Evolutionary conservation across 2,113 vertebrate species (phyloP).

Genomic region (Aptenodytes forsteri): DNA sequence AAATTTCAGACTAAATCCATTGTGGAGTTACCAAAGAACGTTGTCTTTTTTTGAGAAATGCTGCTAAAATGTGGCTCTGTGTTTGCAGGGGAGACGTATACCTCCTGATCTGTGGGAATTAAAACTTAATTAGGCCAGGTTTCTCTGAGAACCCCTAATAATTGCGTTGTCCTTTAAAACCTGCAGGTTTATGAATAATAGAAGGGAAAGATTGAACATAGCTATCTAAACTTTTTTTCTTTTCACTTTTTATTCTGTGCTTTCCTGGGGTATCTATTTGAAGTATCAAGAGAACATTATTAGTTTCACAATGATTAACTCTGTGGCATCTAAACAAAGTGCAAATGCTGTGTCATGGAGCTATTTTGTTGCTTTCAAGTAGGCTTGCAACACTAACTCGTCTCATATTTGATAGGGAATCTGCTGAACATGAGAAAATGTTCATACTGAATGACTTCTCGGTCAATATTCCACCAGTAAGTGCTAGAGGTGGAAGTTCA

Average conservation of each 20-base stretch:
- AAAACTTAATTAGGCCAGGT: slow-evolving; percentile 12
- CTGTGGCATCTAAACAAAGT: not conserved
- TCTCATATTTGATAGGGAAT: not conserved
- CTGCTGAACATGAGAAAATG: not conserved
- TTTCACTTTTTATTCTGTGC: not conserved
- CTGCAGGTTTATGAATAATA: not conserved
- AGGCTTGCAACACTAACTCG: not conserved
- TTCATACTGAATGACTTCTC: not conserved
- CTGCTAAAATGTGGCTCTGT: not conserved
- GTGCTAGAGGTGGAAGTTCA: not conserved
- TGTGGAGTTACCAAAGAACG: not conserved
- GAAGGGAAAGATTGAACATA: not conserved
- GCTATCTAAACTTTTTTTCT: not conserved
- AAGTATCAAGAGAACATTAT: not conserved
- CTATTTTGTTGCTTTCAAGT: not conserved
- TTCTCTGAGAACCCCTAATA: not conserved
- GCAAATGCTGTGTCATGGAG: not conserved
- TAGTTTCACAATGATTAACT: not conserved
- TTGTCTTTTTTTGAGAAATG: not conserved
- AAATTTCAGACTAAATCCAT: not conserved
- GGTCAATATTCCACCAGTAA: not conserved
- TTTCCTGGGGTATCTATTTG: not conserved
- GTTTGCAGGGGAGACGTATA: not conserved
- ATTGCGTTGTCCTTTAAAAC: not conserved
- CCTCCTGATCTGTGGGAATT: not conserved